phyloP scores from a whole-genome alignment of 2,797 vertebrate genomes.

The Hafferia zeledoni region DNA sequence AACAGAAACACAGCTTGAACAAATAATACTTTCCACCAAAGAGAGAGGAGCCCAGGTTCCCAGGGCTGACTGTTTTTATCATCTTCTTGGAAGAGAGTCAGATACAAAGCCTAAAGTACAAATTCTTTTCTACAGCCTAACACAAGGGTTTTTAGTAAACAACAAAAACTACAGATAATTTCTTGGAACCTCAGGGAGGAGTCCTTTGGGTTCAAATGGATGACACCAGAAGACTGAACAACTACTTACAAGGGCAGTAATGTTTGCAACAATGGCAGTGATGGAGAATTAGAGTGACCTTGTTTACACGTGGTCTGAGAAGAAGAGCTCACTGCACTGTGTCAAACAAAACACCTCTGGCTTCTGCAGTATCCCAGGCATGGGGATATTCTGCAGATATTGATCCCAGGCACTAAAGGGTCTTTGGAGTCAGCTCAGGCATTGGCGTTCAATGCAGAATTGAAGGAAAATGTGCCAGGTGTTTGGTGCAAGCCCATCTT shows the following conservation, averaged over 20 bases:
- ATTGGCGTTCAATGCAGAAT: neutral
- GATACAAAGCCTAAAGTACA: neutral
- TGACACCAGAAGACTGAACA: neutral
- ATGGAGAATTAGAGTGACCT: neutral
- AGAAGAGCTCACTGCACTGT: neutral
- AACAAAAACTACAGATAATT: neutral
- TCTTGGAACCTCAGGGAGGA: neutral
- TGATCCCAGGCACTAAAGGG: neutral
- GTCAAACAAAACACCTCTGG: neutral
- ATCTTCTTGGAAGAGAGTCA: neutral
- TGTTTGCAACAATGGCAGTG: neutral
- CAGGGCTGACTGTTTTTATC: neutral
- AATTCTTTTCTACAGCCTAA: neutral
- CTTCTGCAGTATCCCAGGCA: neutral
- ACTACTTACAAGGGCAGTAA: neutral
- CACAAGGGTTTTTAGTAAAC: neutral
- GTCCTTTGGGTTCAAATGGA: neutral
- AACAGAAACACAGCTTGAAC: neutral
- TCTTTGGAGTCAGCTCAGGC: neutral
- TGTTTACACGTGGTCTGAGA: neutral
- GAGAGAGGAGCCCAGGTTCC: neutral
- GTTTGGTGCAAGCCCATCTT: neutral
- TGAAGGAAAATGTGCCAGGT: neutral
- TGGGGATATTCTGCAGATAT: neutral
- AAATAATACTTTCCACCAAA: neutral